Evolutionary conservation across 2,113 vertebrate genomes (phyloP), one percentile per base, ranked within the genome.

Genomic region (Labeo rohita): DNA sequence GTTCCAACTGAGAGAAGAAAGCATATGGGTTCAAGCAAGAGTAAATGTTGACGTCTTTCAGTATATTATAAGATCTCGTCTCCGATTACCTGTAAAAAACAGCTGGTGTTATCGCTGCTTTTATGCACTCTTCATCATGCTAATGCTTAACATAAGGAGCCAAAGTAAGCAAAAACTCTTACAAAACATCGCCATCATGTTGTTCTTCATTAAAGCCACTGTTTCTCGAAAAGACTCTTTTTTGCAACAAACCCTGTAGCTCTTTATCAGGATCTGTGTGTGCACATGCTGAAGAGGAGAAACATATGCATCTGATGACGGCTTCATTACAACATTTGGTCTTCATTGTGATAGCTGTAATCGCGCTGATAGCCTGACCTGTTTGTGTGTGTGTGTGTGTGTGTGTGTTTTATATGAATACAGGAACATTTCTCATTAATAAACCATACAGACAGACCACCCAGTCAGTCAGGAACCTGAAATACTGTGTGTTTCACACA

Each of bases 311-410:
- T 76, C 47, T 65, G 59, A 61, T 66, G 43, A 76, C 45, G 16
- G 49, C 45, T 85, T 78, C 63, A 78, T 49, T 85, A 39, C 63
- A 75, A 63, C 79, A 82, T 82, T 86, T 86, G 85, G 56, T 83
- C 70, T 54, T 82, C 52, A 65, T 86, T 59, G 52, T 63, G 54
- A 86, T 45, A 49, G 43, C 39, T 47, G 47, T 76, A 76, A 76
- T 63, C 54, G 56, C 16, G 54, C 28, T 8, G 83, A 76, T 77
- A 76, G 83, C 15, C 16, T 56, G 54, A 56, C 16, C 54, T 18
- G 83, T 16, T 15, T 39, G 66, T 63, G 66, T 80, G 39, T 47
- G 21, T 47, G 78, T 18, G 83, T 16, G 34, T 39, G 66, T 63
- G 66, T 80, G 39, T 47, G 21, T 47, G 78, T 18, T n/a, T 49